A percentile compares a stretch with the other conserved stretches of the same genome.
phyloP scores from a whole-genome alignment of 2,113 vertebrate species.

The Abramis brama region DNA sequence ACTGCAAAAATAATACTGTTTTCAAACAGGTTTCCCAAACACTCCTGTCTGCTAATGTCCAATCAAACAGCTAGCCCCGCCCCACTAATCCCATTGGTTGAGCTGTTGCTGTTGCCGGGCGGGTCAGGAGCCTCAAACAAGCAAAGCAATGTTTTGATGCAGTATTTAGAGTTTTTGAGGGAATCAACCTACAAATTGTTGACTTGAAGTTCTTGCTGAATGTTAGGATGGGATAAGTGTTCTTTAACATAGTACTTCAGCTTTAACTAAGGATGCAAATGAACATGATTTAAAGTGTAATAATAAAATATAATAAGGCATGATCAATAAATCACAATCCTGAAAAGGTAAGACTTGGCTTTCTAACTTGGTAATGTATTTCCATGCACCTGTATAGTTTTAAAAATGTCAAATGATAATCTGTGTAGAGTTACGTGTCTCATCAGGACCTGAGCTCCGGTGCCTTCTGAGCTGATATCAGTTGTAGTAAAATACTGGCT shows the following conservation, averaged over 20 bases:
- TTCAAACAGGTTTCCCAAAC: not conserved
- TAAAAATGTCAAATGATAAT: not conserved
- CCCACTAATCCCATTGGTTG: not conserved
- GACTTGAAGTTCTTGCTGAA: no score
- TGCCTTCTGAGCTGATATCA: constrained; percentile 99
- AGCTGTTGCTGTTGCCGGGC: no score
- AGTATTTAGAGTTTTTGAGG: no score
- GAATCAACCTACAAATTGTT: no score
- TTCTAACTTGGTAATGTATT: not conserved
- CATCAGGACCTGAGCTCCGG: constrained; percentile 87
- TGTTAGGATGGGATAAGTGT: not conserved
- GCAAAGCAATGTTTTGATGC: no score
- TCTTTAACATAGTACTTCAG: not conserved
- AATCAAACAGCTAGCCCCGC: not conserved
- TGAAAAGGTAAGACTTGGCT: not conserved
- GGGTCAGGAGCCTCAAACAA: no score
- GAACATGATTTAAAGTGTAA: not conserved
- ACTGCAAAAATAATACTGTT: not conserved
- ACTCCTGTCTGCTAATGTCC: not conserved
- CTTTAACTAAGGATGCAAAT: not conserved
- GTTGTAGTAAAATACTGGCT: constrained; percentile 97
- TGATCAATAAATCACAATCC: not conserved
- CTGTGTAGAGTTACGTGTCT: not conserved
- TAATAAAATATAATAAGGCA: not conserved
- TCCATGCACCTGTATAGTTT: not conserved